Base-by-base conservation (phyloP, 2,113 vertebrate genomes). In the Muscicapa adusta region DNA sequence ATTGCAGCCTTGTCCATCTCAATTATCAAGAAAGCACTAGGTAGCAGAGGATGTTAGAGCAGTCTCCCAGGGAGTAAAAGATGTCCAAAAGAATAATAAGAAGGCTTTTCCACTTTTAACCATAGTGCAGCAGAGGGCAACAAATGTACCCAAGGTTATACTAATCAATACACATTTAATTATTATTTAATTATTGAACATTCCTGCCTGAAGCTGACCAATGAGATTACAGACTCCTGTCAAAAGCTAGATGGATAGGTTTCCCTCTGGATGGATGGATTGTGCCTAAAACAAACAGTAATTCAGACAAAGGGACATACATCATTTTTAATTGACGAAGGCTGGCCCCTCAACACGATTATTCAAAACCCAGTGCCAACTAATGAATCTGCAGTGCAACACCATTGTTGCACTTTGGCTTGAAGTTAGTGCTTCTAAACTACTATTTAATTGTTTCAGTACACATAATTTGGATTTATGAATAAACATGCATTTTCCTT, bases 291-390 rank as follows among this genome's bases (percentile, higher is more conserved):
- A 95, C 17, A 88, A 75, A 89, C 67, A 56, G 91, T 93, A 94
- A 89, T 98, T 97, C 96, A 90, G 94, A 97, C 92, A 96, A 95
- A 96, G 96, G 97, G 92, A 94, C 96, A 98, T 99, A 97, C 97
- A 98, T 99, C 98, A 99, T 97, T 98, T 98, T 98, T 98, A 98
- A 99, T 98, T 98, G 98, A 98, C 89, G 80, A 94, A 95, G 84
- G 87, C 86, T 94, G 85, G 96, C 97, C 97, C 95, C 97, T 58
- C 80, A 97, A 97, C 80, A 96, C 34, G 3, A 96, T 92, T 96
- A 98, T 98, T 98, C 93, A 94, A 98, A 98, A 96, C 56, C 89
- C 89, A 96, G 97, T 96, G 93, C 93, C 73, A 88, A 61, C 89
- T 96, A 98, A 98, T 97, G 91, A 98, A 94, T 94, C 88, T 91